Conservation (phyloP, 2,888 invertebrate genomes). For the Trachelus troglodyta region DNA sequence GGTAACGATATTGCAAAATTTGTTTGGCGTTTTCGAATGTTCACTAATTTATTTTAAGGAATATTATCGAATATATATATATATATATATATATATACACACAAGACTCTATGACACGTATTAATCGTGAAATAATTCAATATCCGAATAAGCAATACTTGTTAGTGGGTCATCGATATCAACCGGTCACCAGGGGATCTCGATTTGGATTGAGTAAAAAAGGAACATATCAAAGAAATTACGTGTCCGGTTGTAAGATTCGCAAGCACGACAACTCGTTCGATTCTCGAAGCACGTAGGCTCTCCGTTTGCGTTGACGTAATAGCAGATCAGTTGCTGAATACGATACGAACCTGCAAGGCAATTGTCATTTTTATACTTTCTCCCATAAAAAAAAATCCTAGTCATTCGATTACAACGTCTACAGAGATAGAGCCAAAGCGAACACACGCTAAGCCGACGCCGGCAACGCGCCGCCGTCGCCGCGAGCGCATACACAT, state of each 20-base stretch:
- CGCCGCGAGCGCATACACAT: neutral
- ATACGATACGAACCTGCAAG: constrained; percentile 21
- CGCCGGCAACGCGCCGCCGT: neutral
- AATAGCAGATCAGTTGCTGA: constrained; percentile 15
- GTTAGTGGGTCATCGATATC: neutral
- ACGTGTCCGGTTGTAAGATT: neutral
- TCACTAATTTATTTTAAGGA: neutral
- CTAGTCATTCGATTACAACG: constrained; percentile 7
- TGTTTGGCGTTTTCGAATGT: neutral
- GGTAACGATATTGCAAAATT: neutral
- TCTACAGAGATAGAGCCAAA: neutral
- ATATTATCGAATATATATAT: neutral
- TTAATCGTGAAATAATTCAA: neutral
- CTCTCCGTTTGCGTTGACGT: constrained; percentile 11
- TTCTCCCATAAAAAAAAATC: constrained; percentile 37
- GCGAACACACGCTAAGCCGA: neutral
- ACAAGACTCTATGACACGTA: neutral
- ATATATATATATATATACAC: neutral
- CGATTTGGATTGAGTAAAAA: neutral
- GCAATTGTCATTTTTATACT: constrained; percentile 45
- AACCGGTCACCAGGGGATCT: neutral
- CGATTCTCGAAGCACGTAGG: neutral
- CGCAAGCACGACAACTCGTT: neutral
- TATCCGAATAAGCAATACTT: neutral
- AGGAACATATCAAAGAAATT: neutral